Percentiles rank a stretch among this genome's conserved stretches.
Evolutionary conservation across 2,797 vertebrate species (phyloP).

Genomic region (Ctenochaetus hawaiiensis): DNA sequence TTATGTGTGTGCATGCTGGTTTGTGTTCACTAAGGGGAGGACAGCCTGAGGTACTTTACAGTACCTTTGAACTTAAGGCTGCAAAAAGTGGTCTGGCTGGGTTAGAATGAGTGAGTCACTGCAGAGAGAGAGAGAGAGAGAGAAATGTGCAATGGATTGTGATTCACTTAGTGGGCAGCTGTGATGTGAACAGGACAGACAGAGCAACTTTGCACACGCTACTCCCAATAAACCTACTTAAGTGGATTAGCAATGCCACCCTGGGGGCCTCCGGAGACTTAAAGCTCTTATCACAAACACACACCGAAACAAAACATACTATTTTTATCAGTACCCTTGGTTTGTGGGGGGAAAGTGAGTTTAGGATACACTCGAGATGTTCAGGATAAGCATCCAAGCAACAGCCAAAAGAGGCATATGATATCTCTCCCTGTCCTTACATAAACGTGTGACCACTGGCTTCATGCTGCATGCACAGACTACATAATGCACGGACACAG

Average conservation of each 20-base stretch:
- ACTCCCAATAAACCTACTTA: conserved; percentile 79
- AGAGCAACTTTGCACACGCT: conserved; percentile 75
- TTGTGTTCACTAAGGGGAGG: conserved; percentile 25
- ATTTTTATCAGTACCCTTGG: conserved; percentile 66
- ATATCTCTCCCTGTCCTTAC: conserved; percentile 27
- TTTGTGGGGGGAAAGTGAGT: conserved; percentile 45
- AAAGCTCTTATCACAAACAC: conserved; percentile 79
- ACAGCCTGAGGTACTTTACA: conserved; percentile 46
- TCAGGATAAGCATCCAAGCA: conserved; percentile 44
- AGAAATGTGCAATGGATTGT: conserved; percentile 61
- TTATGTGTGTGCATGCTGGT: neutral
- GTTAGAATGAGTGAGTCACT: conserved; percentile 68
- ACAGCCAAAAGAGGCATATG: conserved; percentile 15
- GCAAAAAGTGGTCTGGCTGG: conserved; percentile 55
- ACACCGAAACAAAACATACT: conserved; percentile 76
- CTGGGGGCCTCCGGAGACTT: conserved; percentile 70
- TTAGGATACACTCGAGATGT: conserved; percentile 52
- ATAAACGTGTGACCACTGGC: conserved; percentile 18
- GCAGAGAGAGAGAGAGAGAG: conserved; percentile 26
- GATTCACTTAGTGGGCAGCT: conserved; percentile 74
- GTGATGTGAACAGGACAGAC: conserved; percentile 79
- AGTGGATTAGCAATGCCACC: conserved; percentile 82
- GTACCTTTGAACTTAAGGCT: conserved; percentile 66
- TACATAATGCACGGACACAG: no score
- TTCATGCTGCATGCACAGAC: conserved; percentile 14